Percentiles rank a stretch among this genome's conserved stretches.
Evolutionary conservation across 92 coral and sea anemone genomes (phyloP).

Genomic region (Pocillopora meandrina): DNA sequence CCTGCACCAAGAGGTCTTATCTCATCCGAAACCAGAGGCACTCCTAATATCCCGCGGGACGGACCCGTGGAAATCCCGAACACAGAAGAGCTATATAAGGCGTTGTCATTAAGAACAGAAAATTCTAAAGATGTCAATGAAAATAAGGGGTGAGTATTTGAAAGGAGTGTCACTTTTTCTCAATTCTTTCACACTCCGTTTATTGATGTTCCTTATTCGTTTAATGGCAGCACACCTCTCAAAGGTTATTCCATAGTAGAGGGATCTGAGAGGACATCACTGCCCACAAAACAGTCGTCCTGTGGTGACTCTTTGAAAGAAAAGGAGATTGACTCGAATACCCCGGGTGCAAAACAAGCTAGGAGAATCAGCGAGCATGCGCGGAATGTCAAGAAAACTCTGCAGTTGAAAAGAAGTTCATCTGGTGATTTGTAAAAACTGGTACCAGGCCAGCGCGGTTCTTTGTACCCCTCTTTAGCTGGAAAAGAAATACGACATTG

Average conservation of each 20-base stretch:
- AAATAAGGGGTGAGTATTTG: conserved; percentile 50
- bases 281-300: conserved; percentile 46
- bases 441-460: neutral
- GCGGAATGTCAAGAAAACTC: conserved; percentile 86
- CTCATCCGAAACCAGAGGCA: conserved; percentile 31
- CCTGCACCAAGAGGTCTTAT: conserved; percentile 77
- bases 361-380: conserved; percentile 92
- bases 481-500: too few relatives aligned
- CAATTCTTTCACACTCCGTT: neutral
- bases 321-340: conserved; percentile 40
- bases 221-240: conserved; percentile 59
- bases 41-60: conserved; percentile 71
- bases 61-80: conserved; percentile 80
- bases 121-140: conserved; percentile 50
- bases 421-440: conserved; percentile 28
- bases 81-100: conserved; percentile 88
- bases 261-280: conserved; percentile 26
- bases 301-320: conserved; percentile 68
- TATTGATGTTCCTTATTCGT: neutral
- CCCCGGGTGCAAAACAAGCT: conserved; percentile 53
- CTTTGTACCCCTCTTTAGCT: too few relatives aligned
- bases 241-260: conserved; percentile 12
- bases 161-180: neutral
- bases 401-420: conserved; percentile 63
- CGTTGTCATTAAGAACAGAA: conserved; percentile 71